Base-by-base conservation (phyloP, 35 echinoderm and acorn worm genomes). In the Ophiothrix spiculata region DNA sequence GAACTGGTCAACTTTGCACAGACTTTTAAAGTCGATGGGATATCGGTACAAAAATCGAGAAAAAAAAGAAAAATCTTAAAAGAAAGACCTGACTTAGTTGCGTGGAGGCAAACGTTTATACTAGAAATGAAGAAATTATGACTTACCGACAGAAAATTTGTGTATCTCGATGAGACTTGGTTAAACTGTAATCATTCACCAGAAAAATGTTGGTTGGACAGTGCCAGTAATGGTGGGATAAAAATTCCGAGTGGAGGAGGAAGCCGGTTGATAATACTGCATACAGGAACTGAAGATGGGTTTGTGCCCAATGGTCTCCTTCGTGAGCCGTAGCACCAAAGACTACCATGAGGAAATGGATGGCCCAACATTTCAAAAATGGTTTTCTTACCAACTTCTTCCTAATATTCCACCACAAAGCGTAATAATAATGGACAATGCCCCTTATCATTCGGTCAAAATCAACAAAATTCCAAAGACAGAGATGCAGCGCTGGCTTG, bases 261-360 rank as follows among this genome's bases (percentile, higher is more conserved):
- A 15, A 15, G 1, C 29, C 60, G 60, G 17, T 25, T 69, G 1
- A 69, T 69, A 4, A 69, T 69, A 10, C 60, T 69, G 17, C 60
- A 69, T n/a, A 28, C 60, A 25, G 60, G 60, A 15, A 12, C 16
- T 28, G 60, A 69, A 28, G 60, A 69, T 69, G 60, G 60, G 3
- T 69, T 69, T 69, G 29, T 69, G 2, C 60, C 60, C 2, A 28
- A 28, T 69, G 60, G 16, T 2, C 25, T 69, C 16, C 60, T 69
- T 6, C 29, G 60, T 28, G 42, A 25, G 17, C 60, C 60, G 29
- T 25, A 69, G 60, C 60, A 69, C 17, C 3, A 10, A 69, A 28
- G 60, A 28, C 60, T 69, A 69, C 23, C 60, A 69, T n/a, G 60
- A 69, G 3, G 60, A 69, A 69, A 69, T 69, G 60, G 60, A 69